These are phyloP conservation scores for Athene cunicularia DNA, from an alignment of 2,113 vertebrate species.

Conservation along the genomic window DNA sequence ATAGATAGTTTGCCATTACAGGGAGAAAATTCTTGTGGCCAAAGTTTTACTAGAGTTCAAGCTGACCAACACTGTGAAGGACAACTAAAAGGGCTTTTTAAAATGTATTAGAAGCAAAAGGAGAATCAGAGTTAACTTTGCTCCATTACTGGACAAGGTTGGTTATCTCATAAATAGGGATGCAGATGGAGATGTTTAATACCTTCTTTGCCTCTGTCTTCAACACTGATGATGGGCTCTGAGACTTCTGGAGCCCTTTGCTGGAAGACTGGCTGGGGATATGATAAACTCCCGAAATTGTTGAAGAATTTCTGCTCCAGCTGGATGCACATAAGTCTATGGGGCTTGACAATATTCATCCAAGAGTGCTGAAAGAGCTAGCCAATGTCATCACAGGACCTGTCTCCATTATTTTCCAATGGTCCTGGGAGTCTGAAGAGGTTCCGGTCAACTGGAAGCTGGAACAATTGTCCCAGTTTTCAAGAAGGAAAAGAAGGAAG, in stretches of 20 bases:
- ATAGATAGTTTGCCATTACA: too few species aligned
- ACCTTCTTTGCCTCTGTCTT: not conserved
- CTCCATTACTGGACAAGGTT: not conserved
- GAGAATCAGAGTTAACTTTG: not conserved
- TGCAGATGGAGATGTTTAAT: not conserved
- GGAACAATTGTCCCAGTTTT: not conserved
- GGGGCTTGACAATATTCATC: fast-evolving
- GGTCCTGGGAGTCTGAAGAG: not conserved
- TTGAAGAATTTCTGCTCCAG: not conserved
- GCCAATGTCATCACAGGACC: fast-evolving
- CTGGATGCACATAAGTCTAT: not conserved
- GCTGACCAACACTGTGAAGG: not conserved
- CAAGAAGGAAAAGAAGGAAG: not conserved
- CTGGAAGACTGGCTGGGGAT: not conserved
- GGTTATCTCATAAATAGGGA: not conserved
- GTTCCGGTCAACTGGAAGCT: not conserved
- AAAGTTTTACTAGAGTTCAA: not conserved
- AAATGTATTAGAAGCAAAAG: not conserved
- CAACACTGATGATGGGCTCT: not conserved
- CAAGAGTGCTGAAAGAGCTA: not conserved
- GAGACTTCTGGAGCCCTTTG: not conserved
- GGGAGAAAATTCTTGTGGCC: not conserved
- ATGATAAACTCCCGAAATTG: not conserved
- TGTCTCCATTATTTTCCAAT: not conserved
- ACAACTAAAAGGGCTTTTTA: not conserved